Evolutionary conservation across 2,888 invertebrate species (phyloP).

Genomic region (Halocaridina rubra): DNA sequence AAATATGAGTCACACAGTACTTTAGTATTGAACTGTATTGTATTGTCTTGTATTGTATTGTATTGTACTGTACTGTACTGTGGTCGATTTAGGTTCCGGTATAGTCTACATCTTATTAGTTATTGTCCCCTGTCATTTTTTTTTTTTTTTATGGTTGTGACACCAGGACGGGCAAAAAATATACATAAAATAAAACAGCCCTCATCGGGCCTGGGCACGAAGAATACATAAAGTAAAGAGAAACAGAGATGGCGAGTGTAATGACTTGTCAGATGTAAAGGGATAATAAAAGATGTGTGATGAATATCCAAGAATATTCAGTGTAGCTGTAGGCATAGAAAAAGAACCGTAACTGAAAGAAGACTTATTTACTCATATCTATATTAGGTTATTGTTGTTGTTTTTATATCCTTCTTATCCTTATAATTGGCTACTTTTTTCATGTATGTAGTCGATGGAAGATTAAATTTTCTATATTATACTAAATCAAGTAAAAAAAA

Average conservation of each 20-base stretch:
- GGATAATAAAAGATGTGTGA: too few species aligned
- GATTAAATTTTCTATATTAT: not conserved
- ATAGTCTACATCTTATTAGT: not conserved
- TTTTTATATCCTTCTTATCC: not conserved
- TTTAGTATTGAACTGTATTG: not conserved
- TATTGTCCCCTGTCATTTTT: not conserved
- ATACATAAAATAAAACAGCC: too few species aligned
- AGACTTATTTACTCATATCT: not conserved
- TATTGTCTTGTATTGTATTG: not conserved
- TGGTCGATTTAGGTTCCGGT: not conserved
- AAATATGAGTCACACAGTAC: not conserved
- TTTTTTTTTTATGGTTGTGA: too few species aligned
- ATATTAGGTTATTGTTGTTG: not conserved
- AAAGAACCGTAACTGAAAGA: too few species aligned
- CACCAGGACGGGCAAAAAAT: too few species aligned
- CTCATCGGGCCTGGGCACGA: too few species aligned
- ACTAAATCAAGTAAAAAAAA: not conserved
- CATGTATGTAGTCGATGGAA: not conserved
- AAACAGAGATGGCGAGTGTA: too few species aligned
- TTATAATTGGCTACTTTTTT: not conserved
- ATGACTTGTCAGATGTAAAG: too few species aligned
- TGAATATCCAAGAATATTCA: too few species aligned
- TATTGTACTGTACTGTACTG: not conserved
- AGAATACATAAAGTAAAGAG: too few species aligned
- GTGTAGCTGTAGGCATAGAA: too few species aligned